Conservation (phyloP, 2,888 invertebrate genomes). For the Cepaea hortensis region DNA sequence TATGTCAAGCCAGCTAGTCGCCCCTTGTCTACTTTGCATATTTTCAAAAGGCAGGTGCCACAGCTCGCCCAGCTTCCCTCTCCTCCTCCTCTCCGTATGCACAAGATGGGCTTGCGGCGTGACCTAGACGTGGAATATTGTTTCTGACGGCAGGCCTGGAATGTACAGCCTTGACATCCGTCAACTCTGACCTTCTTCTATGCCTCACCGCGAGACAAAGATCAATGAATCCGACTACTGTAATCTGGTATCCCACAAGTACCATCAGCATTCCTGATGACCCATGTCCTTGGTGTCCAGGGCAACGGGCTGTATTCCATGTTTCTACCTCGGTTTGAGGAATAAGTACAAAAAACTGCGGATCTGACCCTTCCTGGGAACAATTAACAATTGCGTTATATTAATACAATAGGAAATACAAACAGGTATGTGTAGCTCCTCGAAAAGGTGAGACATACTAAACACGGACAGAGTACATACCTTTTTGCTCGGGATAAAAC, state of each 20-base stretch:
- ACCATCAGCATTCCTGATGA: not conserved
- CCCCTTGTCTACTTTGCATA: constrained; percentile 14
- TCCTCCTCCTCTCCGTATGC: constrained; percentile 19
- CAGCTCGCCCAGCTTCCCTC: constrained; percentile 8
- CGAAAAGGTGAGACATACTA: too few relatives aligned
- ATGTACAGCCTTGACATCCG: constrained; percentile 43
- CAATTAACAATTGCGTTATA: too few relatives aligned
- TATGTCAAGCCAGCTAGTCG: not conserved
- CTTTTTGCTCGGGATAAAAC: too few relatives aligned
- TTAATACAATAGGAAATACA: too few relatives aligned
- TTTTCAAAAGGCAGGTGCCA: constrained; percentile 35
- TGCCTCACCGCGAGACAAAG: constrained; percentile 33
- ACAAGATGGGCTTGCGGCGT: constrained; percentile 15
- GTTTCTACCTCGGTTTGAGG: too few relatives aligned
- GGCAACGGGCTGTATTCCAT: too few relatives aligned
- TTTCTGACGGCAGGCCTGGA: constrained; percentile 12
- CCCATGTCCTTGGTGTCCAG: too few relatives aligned
- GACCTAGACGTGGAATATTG: constrained; percentile 19
- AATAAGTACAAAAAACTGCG: too few relatives aligned
- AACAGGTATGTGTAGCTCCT: too few relatives aligned
- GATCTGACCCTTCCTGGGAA: too few relatives aligned
- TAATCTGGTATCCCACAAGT: constrained; percentile 15
- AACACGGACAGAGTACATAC: too few relatives aligned
- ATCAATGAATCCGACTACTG: constrained; percentile 35
- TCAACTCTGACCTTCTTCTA: constrained; percentile 29